These are phyloP conservation scores for Brachionichthys hirsutus DNA, from an alignment of 2,113 vertebrate genomes.

Conservation along the genomic window DNA sequence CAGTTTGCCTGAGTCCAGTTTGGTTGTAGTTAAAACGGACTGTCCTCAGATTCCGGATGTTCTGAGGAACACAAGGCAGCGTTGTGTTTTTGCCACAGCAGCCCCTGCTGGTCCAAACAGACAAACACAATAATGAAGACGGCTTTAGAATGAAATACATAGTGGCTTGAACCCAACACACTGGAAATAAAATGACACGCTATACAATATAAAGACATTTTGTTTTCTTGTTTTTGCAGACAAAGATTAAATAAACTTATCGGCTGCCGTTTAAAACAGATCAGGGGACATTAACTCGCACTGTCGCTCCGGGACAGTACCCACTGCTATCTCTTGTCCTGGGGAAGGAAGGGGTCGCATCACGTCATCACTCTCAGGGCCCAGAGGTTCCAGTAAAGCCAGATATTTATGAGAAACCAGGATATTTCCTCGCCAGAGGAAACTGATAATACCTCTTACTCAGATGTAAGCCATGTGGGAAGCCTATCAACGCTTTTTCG, in stretches of 20 bases:
- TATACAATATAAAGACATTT: no score
- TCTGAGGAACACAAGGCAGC: constrained; percentile 58
- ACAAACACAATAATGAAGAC: constrained; percentile 32
- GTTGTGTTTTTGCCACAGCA: constrained; percentile 41
- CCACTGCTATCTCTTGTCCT: constrained; percentile 62
- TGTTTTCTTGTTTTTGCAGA: no score
- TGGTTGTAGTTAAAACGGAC: constrained; percentile 58
- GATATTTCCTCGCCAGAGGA: constrained; percentile 43
- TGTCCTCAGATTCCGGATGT: constrained; percentile 48
- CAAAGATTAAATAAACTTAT: not conserved
- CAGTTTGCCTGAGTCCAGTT: constrained; percentile 68
- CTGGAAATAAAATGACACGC: not conserved
- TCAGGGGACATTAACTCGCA: constrained; percentile 8
- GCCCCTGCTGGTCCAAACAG: constrained; percentile 57
- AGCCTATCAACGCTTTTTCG: constrained; percentile 28
- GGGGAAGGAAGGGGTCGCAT: constrained; percentile 68
- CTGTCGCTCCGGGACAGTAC: constrained; percentile 58
- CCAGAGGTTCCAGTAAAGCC: constrained; percentile 16
- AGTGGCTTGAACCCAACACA: not conserved
- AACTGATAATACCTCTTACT: constrained; percentile 33
- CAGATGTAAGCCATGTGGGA: constrained; percentile 9
- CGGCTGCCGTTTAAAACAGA: not conserved
- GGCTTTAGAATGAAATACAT: not conserved
- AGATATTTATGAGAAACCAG: constrained; percentile 58
- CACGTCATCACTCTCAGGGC: constrained; percentile 27